These are phyloP conservation scores for Gymnobelideus leadbeateri DNA, from an alignment of 2,113 vertebrate species.

Conservation along the genomic window DNA sequence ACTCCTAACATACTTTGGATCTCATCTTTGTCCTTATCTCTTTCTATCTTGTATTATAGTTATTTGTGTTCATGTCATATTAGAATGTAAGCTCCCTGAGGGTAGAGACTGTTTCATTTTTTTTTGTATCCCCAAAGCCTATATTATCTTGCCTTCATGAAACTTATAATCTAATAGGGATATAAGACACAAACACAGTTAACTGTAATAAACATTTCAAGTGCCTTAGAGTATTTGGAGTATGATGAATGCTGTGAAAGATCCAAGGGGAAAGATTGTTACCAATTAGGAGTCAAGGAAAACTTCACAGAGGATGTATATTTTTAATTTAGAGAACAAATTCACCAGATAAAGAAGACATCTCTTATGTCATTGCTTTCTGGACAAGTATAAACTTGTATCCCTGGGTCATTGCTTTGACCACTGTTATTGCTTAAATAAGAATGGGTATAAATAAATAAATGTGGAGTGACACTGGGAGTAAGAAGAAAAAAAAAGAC, in stretches of 20 bases:
- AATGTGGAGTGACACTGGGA: fast-evolving
- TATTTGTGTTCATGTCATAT: not conserved
- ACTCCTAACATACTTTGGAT: not conserved
- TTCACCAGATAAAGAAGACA: not conserved
- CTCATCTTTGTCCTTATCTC: not conserved
- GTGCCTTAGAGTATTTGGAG: not conserved
- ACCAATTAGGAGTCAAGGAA: not conserved
- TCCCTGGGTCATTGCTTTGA: not conserved
- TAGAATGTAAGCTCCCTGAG: not conserved
- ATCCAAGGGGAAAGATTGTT: not conserved
- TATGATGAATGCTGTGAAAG: not conserved
- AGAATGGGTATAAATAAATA: not conserved
- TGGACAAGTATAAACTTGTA: not conserved
- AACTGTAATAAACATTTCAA: not conserved
- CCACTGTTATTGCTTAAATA: conserved; percentile 32
- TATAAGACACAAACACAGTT: not conserved
- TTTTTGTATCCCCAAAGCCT: not conserved
- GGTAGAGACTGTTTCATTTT: not conserved
- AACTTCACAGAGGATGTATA: not conserved
- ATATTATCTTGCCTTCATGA: not conserved
- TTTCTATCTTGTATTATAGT: not conserved
- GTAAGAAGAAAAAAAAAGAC: not conserved
- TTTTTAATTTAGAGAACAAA: not conserved
- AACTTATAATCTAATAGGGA: not conserved
- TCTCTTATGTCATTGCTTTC: not conserved